Evolutionary conservation across 1,140 invertebrate genomes (phyloP).

Genomic region (Leptinotarsa lineolata): DNA sequence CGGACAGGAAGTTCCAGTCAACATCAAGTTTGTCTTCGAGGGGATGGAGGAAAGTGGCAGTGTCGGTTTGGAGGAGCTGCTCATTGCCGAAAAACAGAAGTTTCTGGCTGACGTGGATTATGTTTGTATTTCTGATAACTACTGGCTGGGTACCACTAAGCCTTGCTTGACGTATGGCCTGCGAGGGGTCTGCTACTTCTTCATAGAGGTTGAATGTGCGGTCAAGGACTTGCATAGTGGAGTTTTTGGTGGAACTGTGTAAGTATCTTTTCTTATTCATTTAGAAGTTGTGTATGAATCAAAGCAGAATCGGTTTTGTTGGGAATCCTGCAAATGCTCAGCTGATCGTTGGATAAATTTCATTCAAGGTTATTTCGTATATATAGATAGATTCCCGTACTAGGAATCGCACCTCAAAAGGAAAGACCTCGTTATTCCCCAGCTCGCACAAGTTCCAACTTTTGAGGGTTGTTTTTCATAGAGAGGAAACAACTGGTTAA

Average conservation of each 20-base stretch:
- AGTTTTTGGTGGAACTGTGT: slow-evolving; percentile 88
- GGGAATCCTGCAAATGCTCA: too few species aligned
- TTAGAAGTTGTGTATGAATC: too few species aligned
- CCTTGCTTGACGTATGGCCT: slow-evolving; percentile 98
- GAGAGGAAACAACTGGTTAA: too few species aligned
- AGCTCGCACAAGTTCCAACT: too few species aligned
- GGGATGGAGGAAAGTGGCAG: slow-evolving; percentile 99
- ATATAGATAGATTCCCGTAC: too few species aligned
- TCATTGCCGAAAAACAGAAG: slow-evolving; percentile 72
- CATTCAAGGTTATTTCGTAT: too few species aligned
- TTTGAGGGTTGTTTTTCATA: too few species aligned
- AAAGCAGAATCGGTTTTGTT: too few species aligned
- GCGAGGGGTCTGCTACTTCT: slow-evolving; percentile 91
- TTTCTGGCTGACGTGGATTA: slow-evolving; percentile 89
- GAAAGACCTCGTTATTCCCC: too few species aligned
- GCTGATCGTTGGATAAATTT: too few species aligned
- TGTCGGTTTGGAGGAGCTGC: slow-evolving; percentile 88
- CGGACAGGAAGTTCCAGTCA: slow-evolving; percentile 79
- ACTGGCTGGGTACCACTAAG: slow-evolving; percentile 95
- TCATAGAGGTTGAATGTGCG: slow-evolving; percentile 86
- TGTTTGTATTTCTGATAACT: slow-evolving; percentile 98
- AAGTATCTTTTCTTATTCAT: slow-evolving; percentile 51
- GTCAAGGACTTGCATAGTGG: slow-evolving; percentile 95
- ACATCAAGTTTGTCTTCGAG: slow-evolving; percentile 96
- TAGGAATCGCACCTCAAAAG: too few species aligned